Evolutionary conservation across 2,888 invertebrate species (phyloP), one percentile per base, ranked within the genome.

Genomic region (Orthosia gracilis): DNA sequence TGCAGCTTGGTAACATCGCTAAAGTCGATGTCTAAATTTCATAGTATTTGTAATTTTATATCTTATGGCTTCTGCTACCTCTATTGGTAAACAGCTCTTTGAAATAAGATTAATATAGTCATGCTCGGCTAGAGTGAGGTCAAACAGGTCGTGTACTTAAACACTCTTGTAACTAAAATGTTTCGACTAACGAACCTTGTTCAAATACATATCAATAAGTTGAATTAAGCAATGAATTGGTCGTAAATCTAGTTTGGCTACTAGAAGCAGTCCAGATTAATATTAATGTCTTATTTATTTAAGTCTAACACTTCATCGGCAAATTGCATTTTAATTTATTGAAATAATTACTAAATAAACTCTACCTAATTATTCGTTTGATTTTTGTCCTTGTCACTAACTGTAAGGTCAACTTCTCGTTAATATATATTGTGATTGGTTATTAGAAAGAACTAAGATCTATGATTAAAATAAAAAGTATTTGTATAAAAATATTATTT

Each of bases 401-500:
- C 18, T 45, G 9, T 47, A 52, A 66, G 23, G 57, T 80, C 12
- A 63, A 54, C 55, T 50, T 26, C 1, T 49, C 5, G 47, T 54
- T 5, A 66, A 47, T n/a, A 31, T 47, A 13, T 57, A 31, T 57
- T 31, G 23, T 40, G 9, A 40, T 40, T 54, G n/a, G 5, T 64
- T 15, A 40, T 61, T 9, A 50, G 11, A 55, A 68, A 47, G 17
- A 26, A 4, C 15, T 54, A 11, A 52, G 12, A 7, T 21, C 40
- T 12, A 17, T 52, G 58, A 49, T 62, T 26, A 15, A 66, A 76
- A 68, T 66, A 76, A 74, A 71, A 64, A 67, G 9, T 31, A 63
- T 66, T 80, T 80, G 85, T 83, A 87, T 89, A 89, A 91, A 81
- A 89, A 90, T 89, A 88, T 85, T 90, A 74, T 89, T 93, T 94